phyloP scores from a whole-genome alignment of 2,797 vertebrate genomes.

The Hemitrygon akajei region DNA sequence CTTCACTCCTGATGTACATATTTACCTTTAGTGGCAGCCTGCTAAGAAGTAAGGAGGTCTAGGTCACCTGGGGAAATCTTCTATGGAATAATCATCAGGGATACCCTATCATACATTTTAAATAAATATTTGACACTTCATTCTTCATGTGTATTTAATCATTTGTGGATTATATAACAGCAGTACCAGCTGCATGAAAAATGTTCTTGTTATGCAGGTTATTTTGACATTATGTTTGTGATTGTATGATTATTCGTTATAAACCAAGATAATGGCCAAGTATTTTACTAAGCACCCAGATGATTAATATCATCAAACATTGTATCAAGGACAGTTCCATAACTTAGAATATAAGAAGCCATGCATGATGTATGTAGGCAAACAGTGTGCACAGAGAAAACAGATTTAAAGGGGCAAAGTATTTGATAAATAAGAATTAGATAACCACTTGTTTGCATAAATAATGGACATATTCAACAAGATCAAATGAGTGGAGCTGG shows the following conservation, averaged over 20 bases:
- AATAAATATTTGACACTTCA: slow-evolving; percentile 10
- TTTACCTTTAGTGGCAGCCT: slow-evolving; percentile 8
- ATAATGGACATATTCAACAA: neutral
- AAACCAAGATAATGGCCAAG: neutral
- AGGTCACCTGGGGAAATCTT: neutral
- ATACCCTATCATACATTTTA: slow-evolving; percentile 15
- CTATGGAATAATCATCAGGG: neutral
- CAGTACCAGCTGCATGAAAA: slow-evolving; percentile 13
- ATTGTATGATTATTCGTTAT: neutral
- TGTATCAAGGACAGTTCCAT: neutral
- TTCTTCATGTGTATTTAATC: slow-evolving; percentile 6
- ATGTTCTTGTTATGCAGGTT: neutral
- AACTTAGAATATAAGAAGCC: neutral
- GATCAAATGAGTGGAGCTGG: neutral
- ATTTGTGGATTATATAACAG: neutral
- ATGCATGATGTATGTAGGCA: neutral
- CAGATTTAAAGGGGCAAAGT: neutral
- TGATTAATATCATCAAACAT: slow-evolving; percentile 6
- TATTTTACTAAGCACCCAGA: neutral
- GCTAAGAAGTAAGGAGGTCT: neutral
- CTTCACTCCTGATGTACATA: neutral
- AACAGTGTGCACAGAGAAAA: neutral
- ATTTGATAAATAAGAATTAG: neutral
- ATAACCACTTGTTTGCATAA: neutral
- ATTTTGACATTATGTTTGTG: slow-evolving; percentile 25